Evolutionary conservation across 2,888 invertebrate species (phyloP).

Genomic region (Apamea epomidion): DNA sequence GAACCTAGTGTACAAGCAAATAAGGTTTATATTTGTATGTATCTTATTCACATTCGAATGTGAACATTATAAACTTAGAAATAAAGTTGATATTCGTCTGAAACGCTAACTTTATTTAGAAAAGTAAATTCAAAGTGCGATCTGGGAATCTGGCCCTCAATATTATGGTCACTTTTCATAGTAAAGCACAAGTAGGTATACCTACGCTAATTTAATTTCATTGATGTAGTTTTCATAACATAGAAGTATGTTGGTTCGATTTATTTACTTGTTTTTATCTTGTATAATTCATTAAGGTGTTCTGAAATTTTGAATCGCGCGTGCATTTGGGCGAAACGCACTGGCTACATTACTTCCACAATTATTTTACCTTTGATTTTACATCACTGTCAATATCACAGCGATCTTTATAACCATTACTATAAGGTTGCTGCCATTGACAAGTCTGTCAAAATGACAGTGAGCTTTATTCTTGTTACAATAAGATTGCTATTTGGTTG

Average conservation of each 20-base stretch:
- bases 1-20: rapidly evolving
- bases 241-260: neutral
- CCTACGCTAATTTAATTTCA: neutral
- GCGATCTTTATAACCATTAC: too few relatives aligned
- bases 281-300: neutral
- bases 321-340: neutral
- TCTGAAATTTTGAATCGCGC: neutral
- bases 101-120: neutral
- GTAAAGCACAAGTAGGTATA: conserved; percentile 26
- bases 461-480: too few relatives aligned
- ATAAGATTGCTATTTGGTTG: too few relatives aligned
- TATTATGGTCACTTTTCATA: conserved; percentile 18
- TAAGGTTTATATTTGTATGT: neutral
- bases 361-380: too few relatives aligned
- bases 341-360: neutral
- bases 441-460: too few relatives aligned
- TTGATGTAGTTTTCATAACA: conserved; percentile 12
- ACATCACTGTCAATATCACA: too few relatives aligned
- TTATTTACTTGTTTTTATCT: neutral
- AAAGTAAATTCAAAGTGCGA: neutral
- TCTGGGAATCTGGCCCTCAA: neutral
- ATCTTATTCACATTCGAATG: neutral
- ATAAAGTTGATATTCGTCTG: neutral
- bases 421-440: too few relatives aligned
- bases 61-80: neutral